These are phyloP conservation scores for Toxonevra muliebris DNA, from an alignment of 2,888 invertebrate species.

Conservation along the genomic window DNA sequence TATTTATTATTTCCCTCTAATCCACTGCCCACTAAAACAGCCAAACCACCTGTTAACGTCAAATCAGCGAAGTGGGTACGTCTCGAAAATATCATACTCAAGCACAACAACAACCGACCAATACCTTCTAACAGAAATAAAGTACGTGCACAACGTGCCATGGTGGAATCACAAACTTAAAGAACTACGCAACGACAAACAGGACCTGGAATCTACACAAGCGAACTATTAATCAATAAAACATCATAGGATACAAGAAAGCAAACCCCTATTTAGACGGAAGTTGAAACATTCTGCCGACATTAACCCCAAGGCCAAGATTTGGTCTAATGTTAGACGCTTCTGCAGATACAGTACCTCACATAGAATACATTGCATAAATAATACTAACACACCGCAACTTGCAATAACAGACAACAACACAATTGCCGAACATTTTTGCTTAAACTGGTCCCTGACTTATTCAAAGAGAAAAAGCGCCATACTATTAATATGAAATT, in stretches of 20 bases:
- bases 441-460: too few relatives aligned
- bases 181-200: too few relatives aligned
- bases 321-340: constrained; percentile 21
- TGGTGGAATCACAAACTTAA: too few relatives aligned
- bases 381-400: constrained; percentile 11
- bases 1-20: background rate
- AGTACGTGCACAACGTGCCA: too few relatives aligned
- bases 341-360: constrained; percentile 23
- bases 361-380: constrained; percentile 10
- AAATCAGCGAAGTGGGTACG: constrained; percentile 6
- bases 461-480: too few relatives aligned
- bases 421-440: too few relatives aligned
- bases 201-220: too few relatives aligned
- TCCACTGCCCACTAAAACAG: too few relatives aligned
- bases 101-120: background rate
- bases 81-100: background rate
- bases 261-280: constrained; percentile 20
- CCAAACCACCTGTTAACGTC: too few relatives aligned
- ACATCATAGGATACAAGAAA: constrained; percentile 24
- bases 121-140: background rate
- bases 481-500: too few relatives aligned
- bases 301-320: too few relatives aligned
- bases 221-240: background rate
- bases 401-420: too few relatives aligned
- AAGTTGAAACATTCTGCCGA: background rate